Evolutionary conservation across 2,797 vertebrate species (phyloP).

Genomic region (Dromococcyx pavoninus): DNA sequence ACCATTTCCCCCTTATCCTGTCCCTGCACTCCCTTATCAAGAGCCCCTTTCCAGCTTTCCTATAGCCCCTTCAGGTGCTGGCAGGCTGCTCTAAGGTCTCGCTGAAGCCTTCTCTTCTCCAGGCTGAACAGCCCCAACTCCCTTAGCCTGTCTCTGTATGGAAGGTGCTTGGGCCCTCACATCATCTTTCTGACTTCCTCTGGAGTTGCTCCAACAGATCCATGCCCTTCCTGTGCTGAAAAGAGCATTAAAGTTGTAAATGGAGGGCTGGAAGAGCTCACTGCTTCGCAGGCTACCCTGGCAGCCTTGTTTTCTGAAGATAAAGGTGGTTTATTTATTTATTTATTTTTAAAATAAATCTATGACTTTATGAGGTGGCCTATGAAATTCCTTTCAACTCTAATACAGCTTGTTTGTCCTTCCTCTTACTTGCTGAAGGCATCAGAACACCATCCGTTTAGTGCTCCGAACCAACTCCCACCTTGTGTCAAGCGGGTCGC

Average conservation of each 20-base stretch:
- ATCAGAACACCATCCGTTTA: accelerated
- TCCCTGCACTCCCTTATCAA: too few relatives aligned
- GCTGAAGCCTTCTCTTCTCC: too few relatives aligned
- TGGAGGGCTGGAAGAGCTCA: neutral
- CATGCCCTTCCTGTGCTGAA: too few relatives aligned
- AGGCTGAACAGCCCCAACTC: too few relatives aligned
- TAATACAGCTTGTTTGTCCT: neutral
- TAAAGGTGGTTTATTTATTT: neutral
- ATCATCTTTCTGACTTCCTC: too few relatives aligned
- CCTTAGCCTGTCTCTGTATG: too few relatives aligned
- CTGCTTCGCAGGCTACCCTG: neutral
- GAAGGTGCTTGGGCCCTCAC: too few relatives aligned
- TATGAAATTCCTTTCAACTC: constrained; percentile 32
- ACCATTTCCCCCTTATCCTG: too few relatives aligned
- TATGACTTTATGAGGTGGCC: constrained; percentile 18
- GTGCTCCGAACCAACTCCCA: neutral
- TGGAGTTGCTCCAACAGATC: too few relatives aligned
- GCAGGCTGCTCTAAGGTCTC: too few relatives aligned
- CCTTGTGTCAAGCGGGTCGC: accelerated
- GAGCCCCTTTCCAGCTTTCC: too few relatives aligned
- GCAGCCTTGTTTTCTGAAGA: neutral
- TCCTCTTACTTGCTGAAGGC: neutral
- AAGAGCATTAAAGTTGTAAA: neutral
- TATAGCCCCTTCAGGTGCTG: too few relatives aligned
- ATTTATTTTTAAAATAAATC: neutral